phyloP scores from a whole-genome alignment of 2,113 vertebrate genomes.

The Caretta caretta region DNA sequence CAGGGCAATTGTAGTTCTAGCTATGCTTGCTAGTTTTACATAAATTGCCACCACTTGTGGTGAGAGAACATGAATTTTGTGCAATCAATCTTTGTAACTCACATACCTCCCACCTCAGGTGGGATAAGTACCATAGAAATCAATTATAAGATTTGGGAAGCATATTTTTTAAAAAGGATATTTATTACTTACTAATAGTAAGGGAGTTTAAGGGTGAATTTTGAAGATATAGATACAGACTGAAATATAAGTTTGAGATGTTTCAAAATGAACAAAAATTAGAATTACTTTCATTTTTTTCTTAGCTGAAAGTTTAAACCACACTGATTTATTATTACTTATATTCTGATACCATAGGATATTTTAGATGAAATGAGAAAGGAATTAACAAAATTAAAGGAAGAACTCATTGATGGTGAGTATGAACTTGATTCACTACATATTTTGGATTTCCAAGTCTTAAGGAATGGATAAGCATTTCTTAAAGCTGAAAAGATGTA shows the following conservation, averaged over 20 bases:
- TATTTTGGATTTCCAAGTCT: neutral
- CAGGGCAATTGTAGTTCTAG: neutral
- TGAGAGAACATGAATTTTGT: neutral
- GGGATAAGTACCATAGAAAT: neutral
- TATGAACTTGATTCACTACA: neutral
- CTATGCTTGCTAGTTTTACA: neutral
- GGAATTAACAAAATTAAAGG: slow-evolving; percentile 97
- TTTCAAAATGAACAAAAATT: neutral
- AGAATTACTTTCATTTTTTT: neutral
- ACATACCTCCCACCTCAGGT: neutral
- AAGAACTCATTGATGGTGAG: slow-evolving; percentile 98
- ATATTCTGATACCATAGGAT: slow-evolving; percentile 83
- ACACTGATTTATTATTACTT: slow-evolving; percentile 16
- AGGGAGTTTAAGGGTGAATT: neutral
- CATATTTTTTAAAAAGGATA: neutral
- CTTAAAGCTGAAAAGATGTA: neutral
- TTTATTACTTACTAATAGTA: neutral
- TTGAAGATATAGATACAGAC: neutral
- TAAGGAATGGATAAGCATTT: neutral
- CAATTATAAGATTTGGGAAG: neutral
- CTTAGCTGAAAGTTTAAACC: neutral
- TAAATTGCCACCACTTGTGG: neutral
- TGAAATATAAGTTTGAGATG: neutral
- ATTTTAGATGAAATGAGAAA: slow-evolving; percentile 99
- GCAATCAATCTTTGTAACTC: neutral